A percentile compares a stretch with the other conserved stretches of the same genome.
These are phyloP conservation scores for Parauchenoglanis ngamensis DNA, from an alignment of 2,797 vertebrate species.

Conservation along the genomic window DNA sequence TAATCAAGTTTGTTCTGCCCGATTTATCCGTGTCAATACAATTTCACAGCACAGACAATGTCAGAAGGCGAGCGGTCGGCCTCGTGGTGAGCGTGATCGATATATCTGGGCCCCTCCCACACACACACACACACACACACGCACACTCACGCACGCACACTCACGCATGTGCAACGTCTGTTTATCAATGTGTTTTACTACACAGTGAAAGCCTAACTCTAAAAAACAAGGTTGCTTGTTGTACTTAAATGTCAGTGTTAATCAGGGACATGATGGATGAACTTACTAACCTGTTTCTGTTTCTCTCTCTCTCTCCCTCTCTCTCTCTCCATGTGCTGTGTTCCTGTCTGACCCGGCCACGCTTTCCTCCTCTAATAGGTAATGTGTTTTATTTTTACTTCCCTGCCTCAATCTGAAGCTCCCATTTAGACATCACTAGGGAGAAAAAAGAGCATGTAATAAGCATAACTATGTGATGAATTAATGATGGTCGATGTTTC, in stretches of 20 bases:
- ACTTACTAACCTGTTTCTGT: slow-evolving; percentile 63
- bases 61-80: slow-evolving; percentile 39
- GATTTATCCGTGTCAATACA: slow-evolving; percentile 57
- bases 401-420: slow-evolving; percentile 46
- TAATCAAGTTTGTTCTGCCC: slow-evolving; percentile 55
- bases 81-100: slow-evolving; percentile 41
- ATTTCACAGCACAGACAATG: slow-evolving; percentile 61
- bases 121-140: background rate
- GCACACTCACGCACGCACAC: background rate
- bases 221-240: slow-evolving; percentile 14
- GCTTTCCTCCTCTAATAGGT: slow-evolving; percentile 65
- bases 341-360: slow-evolving; percentile 39
- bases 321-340: slow-evolving; percentile 47
- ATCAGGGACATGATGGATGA: slow-evolving; percentile 46
- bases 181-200: background rate
- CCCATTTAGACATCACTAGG: slow-evolving; percentile 28
- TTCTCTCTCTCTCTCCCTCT: slow-evolving; percentile 47
- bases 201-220: background rate
- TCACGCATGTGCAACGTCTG: background rate
- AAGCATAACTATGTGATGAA: slow-evolving; percentile 31
- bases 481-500: slow-evolving; percentile 26
- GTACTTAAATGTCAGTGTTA: slow-evolving; percentile 32
- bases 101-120: background rate
- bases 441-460: slow-evolving; percentile 3
- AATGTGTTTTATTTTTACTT: slow-evolving; percentile 61